Base-by-base conservation (phyloP, 2,797 vertebrate species). In the Channallabes apus region DNA sequence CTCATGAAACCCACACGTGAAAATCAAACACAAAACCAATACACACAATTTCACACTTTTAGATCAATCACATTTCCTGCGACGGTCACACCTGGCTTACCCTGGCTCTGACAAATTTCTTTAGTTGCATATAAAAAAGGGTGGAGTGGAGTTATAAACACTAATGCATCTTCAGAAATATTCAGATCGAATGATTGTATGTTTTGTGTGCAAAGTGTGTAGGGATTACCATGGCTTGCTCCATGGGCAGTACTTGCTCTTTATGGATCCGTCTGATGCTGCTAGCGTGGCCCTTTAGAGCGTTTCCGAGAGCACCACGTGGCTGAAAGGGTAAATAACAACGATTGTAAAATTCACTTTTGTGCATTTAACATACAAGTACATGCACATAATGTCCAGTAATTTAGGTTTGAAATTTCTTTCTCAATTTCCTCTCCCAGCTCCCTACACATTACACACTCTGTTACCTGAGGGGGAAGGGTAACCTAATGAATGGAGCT, bases 61-160 rank as follows among this genome's bases (percentile, higher is more conserved):
- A 67, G 0, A 22, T 3, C 54, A 38, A 8, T 38, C 78, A 85
- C 82, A 75, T 17, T 54, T 51, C 24, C 24, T 58, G 35, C 80
- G 46, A 46, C 41, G 9, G 41, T 46, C 41, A 59, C 64, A 56
- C 27, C 59, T 54, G 46, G 92, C 96, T 96, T 96, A 96, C 96
- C 96, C 95, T 95, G 79, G 95, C 96, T 94, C 93, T 94, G 92
- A 96, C 93, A 91, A 95, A 97, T 96, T 96, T 97, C 97, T 97
- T 94, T 94, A 93, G 92, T 93, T 93, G 91, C 94, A 93, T 91
- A 80, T 94, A 93, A 92, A 80, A 87, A 88, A 89, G 82, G 89
- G 18, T 73, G 29, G 12, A 72, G 59, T 17, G 12, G 22, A 3
- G 8, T 56, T 61, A 2, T 7, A 58, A 58, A 46, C 51, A 38